A percentile compares a stretch with the other conserved stretches of the same genome.
Evolutionary conservation across 92 coral and sea anemone genomes (phyloP).

Genomic region (Porites rus): DNA sequence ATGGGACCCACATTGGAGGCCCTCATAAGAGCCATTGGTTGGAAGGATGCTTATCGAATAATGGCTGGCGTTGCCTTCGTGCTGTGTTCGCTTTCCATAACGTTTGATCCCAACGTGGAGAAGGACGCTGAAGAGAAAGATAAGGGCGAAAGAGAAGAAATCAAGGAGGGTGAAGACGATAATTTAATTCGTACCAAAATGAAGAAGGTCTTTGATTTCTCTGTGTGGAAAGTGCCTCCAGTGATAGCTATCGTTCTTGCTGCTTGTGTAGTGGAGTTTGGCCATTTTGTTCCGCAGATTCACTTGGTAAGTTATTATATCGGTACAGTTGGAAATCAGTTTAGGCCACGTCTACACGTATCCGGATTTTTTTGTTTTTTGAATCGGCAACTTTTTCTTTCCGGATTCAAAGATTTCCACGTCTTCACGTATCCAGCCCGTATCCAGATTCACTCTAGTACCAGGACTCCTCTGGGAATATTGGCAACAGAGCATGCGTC

Average conservation of each 20-base stretch:
- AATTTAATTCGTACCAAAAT: slow-evolving; percentile 12
- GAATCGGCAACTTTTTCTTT: too few relatives aligned
- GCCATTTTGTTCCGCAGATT: slow-evolving; percentile 37
- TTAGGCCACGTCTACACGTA: too few relatives aligned
- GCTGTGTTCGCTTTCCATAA: slow-evolving; percentile 29
- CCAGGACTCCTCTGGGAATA: too few relatives aligned
- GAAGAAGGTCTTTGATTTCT: background rate
- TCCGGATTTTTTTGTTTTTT: too few relatives aligned
- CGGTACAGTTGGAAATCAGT: too few relatives aligned
- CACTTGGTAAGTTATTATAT: slow-evolving; percentile 10
- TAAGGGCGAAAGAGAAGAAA: background rate
- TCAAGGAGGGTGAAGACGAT: slow-evolving; percentile 46
- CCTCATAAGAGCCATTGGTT: slow-evolving; percentile 41
- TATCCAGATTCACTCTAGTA: too few relatives aligned
- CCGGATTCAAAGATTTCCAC: too few relatives aligned
- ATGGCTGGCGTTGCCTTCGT: slow-evolving; percentile 33
- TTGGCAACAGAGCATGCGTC: too few relatives aligned
- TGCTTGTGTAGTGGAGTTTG: slow-evolving; percentile 22
- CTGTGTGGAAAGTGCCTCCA: slow-evolving; percentile 33
- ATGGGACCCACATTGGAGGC: slow-evolving; percentile 51
- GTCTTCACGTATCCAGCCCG: too few relatives aligned
- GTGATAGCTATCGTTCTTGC: slow-evolving; percentile 4
- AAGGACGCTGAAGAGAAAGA: background rate
- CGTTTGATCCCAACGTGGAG: slow-evolving; percentile 58
- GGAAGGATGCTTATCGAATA: slow-evolving; percentile 53